phyloP scores from a whole-genome alignment of 2,113 vertebrate genomes.

The Petrocephalus microphthalmus region DNA sequence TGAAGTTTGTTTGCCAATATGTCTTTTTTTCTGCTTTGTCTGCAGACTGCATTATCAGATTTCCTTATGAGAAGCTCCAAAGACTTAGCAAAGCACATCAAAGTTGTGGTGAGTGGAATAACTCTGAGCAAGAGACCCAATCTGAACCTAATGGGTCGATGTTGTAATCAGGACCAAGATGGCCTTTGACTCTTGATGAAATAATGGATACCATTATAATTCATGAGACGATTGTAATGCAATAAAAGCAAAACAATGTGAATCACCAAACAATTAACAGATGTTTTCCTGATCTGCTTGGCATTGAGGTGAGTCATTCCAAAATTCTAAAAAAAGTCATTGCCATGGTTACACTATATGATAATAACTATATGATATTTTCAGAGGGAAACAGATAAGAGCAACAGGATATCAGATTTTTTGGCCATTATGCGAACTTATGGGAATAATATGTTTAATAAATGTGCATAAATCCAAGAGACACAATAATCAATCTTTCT shows the following conservation, averaged over 20 bases:
- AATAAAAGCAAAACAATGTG: background rate
- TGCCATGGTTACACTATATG: background rate
- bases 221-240: background rate
- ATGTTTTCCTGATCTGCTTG: background rate
- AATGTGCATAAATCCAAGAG: background rate
- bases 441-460: background rate
- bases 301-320: background rate
- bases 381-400: background rate
- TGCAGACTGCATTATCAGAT: slow-evolving; percentile 86
- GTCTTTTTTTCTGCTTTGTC: slow-evolving; percentile 25
- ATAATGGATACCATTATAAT: background rate
- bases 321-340: background rate
- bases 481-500: background rate
- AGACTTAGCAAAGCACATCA: slow-evolving; percentile 86
- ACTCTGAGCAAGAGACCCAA: background rate
- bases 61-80: slow-evolving; percentile 86
- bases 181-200: background rate
- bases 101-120: slow-evolving; percentile 72
- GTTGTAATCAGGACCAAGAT: background rate
- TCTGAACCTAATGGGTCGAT: background rate
- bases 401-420: background rate
- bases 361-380: background rate
- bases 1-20: background rate
- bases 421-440: background rate
- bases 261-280: background rate